Base-by-base conservation (phyloP, 2,113 vertebrate species). In the Siniperca knerii region DNA sequence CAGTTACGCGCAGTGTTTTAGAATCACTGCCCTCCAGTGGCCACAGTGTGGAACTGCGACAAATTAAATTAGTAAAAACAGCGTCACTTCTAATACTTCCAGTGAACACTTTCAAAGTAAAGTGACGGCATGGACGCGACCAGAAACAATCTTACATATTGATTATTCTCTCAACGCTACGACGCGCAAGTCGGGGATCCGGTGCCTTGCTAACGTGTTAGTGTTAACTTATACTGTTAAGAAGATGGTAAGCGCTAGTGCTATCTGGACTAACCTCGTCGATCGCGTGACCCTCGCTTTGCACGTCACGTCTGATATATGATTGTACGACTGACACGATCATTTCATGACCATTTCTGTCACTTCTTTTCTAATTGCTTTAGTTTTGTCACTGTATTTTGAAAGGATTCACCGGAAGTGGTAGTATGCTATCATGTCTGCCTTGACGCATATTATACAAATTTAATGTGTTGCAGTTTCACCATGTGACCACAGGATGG, bases 391-490 rank as follows among this genome's bases (percentile, higher is more conserved):
- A 8, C 15, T 25, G 23, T 52, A 80, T 57, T 81, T 46, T 65
- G 35, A 18, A 52, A 65, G 0, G n/a, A 1, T n/a, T 13, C 1
- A n/a, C 48, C 37, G n/a, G 70, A 74, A 81, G 50, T 13, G 5
- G 16, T 42, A 15, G 18, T 1, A 0, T 18, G 21, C 16, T 4
- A 2, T 21, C 11, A n/a, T 23, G 2, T 1, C 20, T 13, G 15
- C 25, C 6, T 35, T 57, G 21, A 66, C 29, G 10, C 11, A 1
- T 0, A 0, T 0, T 40, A 65, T 12, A 66, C 0, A 13, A 0
- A 81, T 66, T 21, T 29, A 20, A 21, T n/a, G 0, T 44, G 37
- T 4, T 61, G 75, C 29, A 61, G 16, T 62, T 73, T 23, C 1
- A 9, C 6, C n/a, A 2, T 4, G 0, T 29, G 18, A 1, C 69